These are phyloP conservation scores for Pampusana beccarii DNA, from an alignment of 2,113 vertebrate species.

Conservation along the genomic window DNA sequence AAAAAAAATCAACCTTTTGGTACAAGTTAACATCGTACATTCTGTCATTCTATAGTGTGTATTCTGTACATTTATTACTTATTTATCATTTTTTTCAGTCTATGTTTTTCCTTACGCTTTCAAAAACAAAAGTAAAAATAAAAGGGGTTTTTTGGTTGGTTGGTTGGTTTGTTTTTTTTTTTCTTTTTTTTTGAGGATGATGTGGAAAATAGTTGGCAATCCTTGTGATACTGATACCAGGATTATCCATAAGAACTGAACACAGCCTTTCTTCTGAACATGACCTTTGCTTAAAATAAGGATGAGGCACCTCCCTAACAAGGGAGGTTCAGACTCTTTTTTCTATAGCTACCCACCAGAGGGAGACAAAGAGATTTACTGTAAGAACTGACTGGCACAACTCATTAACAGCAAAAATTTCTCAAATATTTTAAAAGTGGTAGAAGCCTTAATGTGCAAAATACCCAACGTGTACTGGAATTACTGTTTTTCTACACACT, in stretches of 20 bases:
- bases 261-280: fast-evolving
- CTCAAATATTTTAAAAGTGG: background rate
- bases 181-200: background rate
- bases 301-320: background rate
- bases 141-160: no score
- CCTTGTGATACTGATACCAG: background rate
- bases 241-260: background rate
- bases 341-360: background rate
- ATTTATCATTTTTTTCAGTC: background rate
- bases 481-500: background rate
- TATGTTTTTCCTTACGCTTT: background rate
- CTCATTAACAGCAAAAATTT: background rate
- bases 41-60: background rate
- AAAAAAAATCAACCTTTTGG: background rate
- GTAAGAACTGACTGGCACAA: background rate
- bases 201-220: background rate
- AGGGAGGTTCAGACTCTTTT: background rate
- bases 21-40: background rate
- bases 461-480: background rate
- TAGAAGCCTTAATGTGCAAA: background rate
- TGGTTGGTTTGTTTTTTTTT: no score
- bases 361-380: background rate
- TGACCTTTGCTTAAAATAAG: background rate
- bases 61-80: background rate
- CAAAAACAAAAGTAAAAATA: background rate